A percentile compares a stretch with the other conserved stretches of the same genome.
Evolutionary conservation across 2,113 vertebrate species (phyloP).

Genomic region (Cyanistes caeruleus): DNA sequence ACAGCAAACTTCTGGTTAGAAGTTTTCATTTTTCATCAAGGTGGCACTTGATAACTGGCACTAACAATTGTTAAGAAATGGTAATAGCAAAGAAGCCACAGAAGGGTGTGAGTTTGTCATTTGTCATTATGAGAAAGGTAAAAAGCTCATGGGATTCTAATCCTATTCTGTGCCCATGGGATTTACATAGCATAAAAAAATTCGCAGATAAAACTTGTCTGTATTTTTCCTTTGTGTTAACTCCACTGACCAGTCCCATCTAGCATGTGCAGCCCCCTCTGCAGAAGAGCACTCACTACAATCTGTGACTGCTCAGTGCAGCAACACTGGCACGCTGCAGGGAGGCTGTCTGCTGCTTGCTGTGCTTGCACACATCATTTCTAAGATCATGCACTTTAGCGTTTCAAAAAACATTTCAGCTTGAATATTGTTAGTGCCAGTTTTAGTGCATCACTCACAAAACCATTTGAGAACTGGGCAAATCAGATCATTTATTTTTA

Average conservation of each 20-base stretch:
- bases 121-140: neutral
- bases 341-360: neutral
- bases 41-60: constrained; percentile 43
- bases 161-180: neutral
- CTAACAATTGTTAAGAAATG: neutral
- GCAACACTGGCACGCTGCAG: fast-evolving
- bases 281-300: neutral
- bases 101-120: neutral
- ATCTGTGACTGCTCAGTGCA: neutral
- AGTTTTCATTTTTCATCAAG: constrained; percentile 62
- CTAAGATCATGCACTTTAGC: neutral
- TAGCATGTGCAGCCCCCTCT: neutral
- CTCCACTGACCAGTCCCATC: neutral
- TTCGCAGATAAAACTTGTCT: neutral
- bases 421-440: constrained; percentile 67
- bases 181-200: neutral
- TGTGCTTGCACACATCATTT: neutral
- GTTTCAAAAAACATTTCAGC: neutral
- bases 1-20: constrained; percentile 78
- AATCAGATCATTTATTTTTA: neutral
- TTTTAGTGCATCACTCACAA: constrained; percentile 28
- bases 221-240: neutral
- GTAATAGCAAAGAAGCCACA: neutral
- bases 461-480: constrained; percentile 38
- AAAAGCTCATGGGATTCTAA: neutral